Percentiles rank a stretch among this genome's conserved stretches.
phyloP scores from a whole-genome alignment of 2,888 invertebrate genomes.

The Periphyllus acericola region DNA sequence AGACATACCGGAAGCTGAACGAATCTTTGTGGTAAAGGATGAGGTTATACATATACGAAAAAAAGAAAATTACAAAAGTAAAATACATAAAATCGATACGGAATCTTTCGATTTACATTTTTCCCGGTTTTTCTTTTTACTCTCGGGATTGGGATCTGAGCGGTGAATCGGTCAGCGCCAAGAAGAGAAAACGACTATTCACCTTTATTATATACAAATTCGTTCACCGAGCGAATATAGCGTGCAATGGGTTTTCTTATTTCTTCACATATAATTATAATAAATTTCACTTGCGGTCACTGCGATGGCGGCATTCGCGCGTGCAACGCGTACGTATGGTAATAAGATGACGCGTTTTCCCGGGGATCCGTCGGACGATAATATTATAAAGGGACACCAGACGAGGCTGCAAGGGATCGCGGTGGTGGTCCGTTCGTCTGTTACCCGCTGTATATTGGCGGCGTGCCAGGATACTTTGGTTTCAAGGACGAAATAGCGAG shows the following conservation, averaged over 20 bases:
- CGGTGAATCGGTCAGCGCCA: too few relatives aligned
- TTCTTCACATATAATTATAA: too few relatives aligned
- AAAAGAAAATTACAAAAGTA: neutral
- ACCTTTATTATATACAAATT: neutral
- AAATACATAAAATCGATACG: neutral
- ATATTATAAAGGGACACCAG: neutral
- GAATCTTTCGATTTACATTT: neutral
- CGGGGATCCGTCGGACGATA: neutral
- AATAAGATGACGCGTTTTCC: neutral
- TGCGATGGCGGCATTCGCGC: neutral
- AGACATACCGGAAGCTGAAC: neutral
- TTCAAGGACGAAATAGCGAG: neutral
- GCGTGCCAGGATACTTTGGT: constrained; percentile 11
- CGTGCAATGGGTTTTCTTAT: neutral
- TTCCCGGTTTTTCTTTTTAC: neutral
- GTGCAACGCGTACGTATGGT: neutral
- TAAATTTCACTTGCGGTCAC: neutral
- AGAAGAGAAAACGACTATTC: neutral
- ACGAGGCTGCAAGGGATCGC: neutral
- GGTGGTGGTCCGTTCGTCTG: neutral
- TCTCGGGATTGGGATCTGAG: too few relatives aligned
- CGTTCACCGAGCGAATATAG: too few relatives aligned
- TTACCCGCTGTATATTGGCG: neutral
- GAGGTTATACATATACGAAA: neutral
- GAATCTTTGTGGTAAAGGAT: neutral